Percentiles rank a stretch among this genome's conserved stretches.
These are phyloP conservation scores for Myotis planiceps DNA, from an alignment of 2,797 vertebrate species.

Conservation along the genomic window DNA sequence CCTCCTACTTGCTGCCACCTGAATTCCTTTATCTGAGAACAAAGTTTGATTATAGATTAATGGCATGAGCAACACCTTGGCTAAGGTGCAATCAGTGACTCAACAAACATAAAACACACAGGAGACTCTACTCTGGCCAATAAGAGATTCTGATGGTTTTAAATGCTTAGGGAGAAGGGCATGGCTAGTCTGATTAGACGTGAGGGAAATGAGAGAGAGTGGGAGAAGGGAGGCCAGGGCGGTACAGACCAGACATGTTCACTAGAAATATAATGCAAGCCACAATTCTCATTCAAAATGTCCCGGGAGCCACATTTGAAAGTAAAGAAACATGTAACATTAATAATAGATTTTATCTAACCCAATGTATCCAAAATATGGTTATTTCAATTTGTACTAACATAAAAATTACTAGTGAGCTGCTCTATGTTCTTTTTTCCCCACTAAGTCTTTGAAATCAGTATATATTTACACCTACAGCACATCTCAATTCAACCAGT, in stretches of 20 bases:
- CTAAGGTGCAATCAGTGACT: background rate
- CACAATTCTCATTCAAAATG: background rate
- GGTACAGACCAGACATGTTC: background rate
- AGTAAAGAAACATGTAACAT: background rate
- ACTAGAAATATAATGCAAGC: background rate
- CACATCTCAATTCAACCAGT: background rate
- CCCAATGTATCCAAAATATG: background rate
- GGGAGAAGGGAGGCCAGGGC: background rate
- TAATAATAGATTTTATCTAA: background rate
- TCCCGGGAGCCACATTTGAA: background rate
- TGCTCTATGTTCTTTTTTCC: background rate
- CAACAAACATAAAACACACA: background rate
- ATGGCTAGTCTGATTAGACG: background rate
- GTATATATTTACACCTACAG: background rate
- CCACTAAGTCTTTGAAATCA: background rate
- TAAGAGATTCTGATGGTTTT: background rate
- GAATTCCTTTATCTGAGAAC: background rate
- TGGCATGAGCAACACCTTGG: background rate
- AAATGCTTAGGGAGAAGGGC: background rate
- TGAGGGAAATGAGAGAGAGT: background rate
- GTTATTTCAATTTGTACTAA: background rate
- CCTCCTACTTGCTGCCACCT: background rate
- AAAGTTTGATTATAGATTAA: background rate
- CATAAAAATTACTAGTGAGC: background rate
- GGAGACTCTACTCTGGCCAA: background rate